Evolutionary conservation across 2,888 invertebrate species (phyloP), one percentile per base, ranked within the genome.

Genomic region (Hydrotaea cyrtoneurina): DNA sequence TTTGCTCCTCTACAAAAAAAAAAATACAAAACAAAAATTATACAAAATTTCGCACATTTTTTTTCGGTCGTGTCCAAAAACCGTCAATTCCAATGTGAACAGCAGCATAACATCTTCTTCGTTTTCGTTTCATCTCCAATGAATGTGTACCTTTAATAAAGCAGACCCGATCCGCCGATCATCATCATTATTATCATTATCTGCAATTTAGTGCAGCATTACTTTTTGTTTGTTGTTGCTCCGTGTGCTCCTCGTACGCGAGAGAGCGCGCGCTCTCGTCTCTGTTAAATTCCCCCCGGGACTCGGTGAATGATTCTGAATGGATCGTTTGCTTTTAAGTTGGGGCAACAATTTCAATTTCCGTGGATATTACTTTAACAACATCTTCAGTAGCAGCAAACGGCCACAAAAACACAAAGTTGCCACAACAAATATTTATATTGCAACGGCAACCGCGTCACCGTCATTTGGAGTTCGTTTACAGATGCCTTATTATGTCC

Each of bases 401-500:
- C 69, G 39, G 1, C 66, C 31, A 15, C 23, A 36, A 3, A 31
- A 11, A 36, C 31, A 17, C 10, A 39, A 17, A 69, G 46, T 13
- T 21, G 46, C 23, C 19, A 46, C 46, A 46, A 39, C 69, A 43
- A 43, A 66, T 43, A 66, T 50, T 31, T 31, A 4, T 31, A 31
- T 31, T 50, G n/a, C 50, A 64, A 66, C 17, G 11, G 21, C 82
- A 85, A 59, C 0, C 57, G 13, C 43, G 23, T 2, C 39, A 79
- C 31, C 31, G 31, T 75, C 64, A 78, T 75, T 62, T 78, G 50
- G 46, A 59, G 59, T 31, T 10, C 13, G 15, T 13, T 53, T 77
- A 82, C 79, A 57, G 69, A 78, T 86, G 82, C 76, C 77, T 76
- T 77, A 84, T 85, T 86, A 87, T 87, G 87, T 86, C 87, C 86